Evolutionary conservation across 2,797 vertebrate species (phyloP), one percentile per base, ranked within the genome.

Genomic region (Chloroceryle inda): DNA sequence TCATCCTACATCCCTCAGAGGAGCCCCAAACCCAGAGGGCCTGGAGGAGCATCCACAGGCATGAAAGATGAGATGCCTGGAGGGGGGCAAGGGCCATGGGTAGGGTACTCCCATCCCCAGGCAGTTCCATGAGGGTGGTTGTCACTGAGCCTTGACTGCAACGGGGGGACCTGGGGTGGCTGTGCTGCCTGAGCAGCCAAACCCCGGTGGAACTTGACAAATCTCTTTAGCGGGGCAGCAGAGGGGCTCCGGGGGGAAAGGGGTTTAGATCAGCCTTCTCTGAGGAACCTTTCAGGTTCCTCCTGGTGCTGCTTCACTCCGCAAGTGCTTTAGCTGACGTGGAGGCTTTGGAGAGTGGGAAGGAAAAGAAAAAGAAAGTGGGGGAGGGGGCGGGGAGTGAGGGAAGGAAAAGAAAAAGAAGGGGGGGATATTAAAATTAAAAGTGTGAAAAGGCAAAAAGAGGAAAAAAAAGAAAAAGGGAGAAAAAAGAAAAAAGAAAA

Each of bases 1-100:
- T 6, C 11, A 0, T 7, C 31, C 38, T 22, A 5, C 24, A 2
- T 0, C 1, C 12, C 72, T 18, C 0, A 0, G 45, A 49, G 78
- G 42, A 72, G 13, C 58, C 21, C 33, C 52, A 42, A 16, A 26
- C 15, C 15, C 20, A 12, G 13, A 23, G 29, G 26, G 24, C 31
- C 24, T 44, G 13, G 31, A 38, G 53, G 26, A 89, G 23, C 69
- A 37, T 2, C 69, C 26, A 1, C 16, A 18, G 67, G 44, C 0
- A 1, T 6, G 15, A 8, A 45, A 56, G 3, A 2, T 11, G 62
- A 72, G 63, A 8, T 42, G 42, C 42, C n/a, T 5, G 53, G 13
- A 59, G 47, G 8, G 16, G 9, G 31, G 22, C 33, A 37, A n/a
- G 59, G 63, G 35, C 52, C 23, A 1, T 2, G 1, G 1, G 0